Evolutionary conservation across 2,888 invertebrate genomes (phyloP), one percentile per base, ranked within the genome.

Genomic region (Steromphala cineraria): DNA sequence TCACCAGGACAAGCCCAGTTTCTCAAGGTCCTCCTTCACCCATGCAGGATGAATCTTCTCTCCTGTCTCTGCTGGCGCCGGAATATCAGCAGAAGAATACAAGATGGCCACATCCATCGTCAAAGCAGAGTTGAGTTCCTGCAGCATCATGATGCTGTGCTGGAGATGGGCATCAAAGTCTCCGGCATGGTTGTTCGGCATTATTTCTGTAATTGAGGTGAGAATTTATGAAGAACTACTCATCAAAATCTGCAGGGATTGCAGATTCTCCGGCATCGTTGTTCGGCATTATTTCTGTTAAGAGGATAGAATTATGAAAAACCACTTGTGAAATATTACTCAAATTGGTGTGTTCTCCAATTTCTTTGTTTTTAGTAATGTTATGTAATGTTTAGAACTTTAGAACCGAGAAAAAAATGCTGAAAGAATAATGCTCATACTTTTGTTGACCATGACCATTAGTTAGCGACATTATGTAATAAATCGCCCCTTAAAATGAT

Each of bases 131-230:
- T 88, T 89, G 10, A 90, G 82, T 74, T 89, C 85, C 80, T 90
- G 88, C 77, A 92, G 82, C 19, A 89, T 86, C 19, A 86, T 87
- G 13, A 92, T 85, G 81, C 90, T 90, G 82, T 88, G 88, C 81
- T 91, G 90, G 5, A 93, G 87, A 80, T 93, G 92, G 21, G 90
- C 83, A 83, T 93, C 93, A 89, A 91, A 92, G 81, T 92, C 92
- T 13, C 85, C 80, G 28, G 88, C 88, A 62, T 87, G 83, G 83
- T 91, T 89, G 7, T 62, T 62, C 28, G 93, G 93, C 89, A 92
- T 89, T 76, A 88, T 86, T 67, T 89, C 92, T 92, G 87, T 19
- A 82, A 83, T 21, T 75, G 67, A 28, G 15, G 21, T 21, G 56
- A 71, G 17, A 67, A 19, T 13, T 79, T 17, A 52, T 2, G 67